Conservation (phyloP, 2,888 invertebrate genomes). For the Eupithecia exiguata region DNA sequence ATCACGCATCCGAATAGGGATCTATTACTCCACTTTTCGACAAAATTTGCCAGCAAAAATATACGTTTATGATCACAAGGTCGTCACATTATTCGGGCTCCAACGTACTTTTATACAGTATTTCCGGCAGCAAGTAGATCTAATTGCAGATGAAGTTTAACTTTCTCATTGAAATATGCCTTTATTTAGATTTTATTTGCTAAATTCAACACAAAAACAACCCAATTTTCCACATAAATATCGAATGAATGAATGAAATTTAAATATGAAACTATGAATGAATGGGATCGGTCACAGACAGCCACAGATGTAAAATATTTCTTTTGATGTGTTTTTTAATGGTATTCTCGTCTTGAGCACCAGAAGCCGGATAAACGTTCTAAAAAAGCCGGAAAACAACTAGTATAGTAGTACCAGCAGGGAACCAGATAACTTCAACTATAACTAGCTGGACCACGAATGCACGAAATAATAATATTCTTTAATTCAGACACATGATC, state of each 20-base stretch:
- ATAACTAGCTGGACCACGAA: too few species aligned
- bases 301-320: background rate
- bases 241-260: constrained; percentile 51
- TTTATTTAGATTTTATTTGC: constrained; percentile 35
- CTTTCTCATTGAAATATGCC: constrained; percentile 48
- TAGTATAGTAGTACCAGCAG: too few species aligned
- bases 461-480: too few species aligned
- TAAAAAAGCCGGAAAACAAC: background rate
- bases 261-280: constrained; percentile 36
- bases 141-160: constrained; percentile 41
- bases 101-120: constrained; percentile 44
- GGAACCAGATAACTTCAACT: too few species aligned
- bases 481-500: too few species aligned
- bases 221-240: constrained; percentile 66
- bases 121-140: constrained; percentile 40
- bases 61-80: constrained; percentile 68
- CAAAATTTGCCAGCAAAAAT: constrained; percentile 64
- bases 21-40: constrained; percentile 52
- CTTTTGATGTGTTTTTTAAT: background rate
- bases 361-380: background rate
- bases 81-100: constrained; percentile 57
- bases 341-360: background rate
- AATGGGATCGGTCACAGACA: constrained; percentile 29
- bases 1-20: constrained; percentile 7
- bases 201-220: constrained; percentile 72